Conservation (phyloP, 2,888 invertebrate genomes). For the Zaprionus obscuricornis region DNA sequence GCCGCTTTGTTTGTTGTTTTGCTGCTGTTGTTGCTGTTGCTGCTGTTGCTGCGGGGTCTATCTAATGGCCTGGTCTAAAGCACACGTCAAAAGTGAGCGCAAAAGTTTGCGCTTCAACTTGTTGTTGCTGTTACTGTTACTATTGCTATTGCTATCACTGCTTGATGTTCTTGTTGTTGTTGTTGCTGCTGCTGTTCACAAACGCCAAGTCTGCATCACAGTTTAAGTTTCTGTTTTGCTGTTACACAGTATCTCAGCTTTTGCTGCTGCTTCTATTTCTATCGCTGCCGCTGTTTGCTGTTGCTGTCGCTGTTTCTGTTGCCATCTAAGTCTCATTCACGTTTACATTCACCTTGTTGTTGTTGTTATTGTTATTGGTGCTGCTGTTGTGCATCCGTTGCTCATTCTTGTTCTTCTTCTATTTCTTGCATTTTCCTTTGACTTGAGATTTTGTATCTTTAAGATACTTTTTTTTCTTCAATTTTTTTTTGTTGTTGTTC, state of each 20-base stretch:
- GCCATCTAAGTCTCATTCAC: slow-evolving; percentile 38
- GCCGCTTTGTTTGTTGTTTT: slow-evolving; percentile 58
- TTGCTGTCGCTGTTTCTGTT: slow-evolving; percentile 2
- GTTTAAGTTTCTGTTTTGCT: too few species aligned
- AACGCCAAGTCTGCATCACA: too few species aligned
- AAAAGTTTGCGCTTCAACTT: slow-evolving; percentile 62
- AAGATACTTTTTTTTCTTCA: slow-evolving; percentile 60
- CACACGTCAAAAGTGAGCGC: slow-evolving; percentile 75
- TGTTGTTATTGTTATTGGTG: too few species aligned
- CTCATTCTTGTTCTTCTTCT: slow-evolving; percentile 47
- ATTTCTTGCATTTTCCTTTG: slow-evolving; percentile 4
- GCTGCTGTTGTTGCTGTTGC: background rate
- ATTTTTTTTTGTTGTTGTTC: slow-evolving; percentile 17
- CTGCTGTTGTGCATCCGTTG: slow-evolving; percentile 48
- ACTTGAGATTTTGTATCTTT: slow-evolving; percentile 59
- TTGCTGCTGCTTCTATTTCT: slow-evolving; percentile 9
- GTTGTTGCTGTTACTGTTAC: slow-evolving; percentile 25
- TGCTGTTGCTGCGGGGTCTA: slow-evolving; percentile 28
- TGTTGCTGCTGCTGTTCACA: slow-evolving; percentile 29
- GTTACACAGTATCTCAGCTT: too few species aligned
- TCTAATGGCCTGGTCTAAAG: slow-evolving; percentile 54
- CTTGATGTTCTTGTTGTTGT: background rate
- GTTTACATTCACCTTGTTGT: slow-evolving; percentile 40
- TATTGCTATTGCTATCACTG: slow-evolving; percentile 4
- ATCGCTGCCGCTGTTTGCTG: slow-evolving; percentile 1